phyloP scores from a whole-genome alignment of 2,888 invertebrate genomes.

The Allolobophora icterica region DNA sequence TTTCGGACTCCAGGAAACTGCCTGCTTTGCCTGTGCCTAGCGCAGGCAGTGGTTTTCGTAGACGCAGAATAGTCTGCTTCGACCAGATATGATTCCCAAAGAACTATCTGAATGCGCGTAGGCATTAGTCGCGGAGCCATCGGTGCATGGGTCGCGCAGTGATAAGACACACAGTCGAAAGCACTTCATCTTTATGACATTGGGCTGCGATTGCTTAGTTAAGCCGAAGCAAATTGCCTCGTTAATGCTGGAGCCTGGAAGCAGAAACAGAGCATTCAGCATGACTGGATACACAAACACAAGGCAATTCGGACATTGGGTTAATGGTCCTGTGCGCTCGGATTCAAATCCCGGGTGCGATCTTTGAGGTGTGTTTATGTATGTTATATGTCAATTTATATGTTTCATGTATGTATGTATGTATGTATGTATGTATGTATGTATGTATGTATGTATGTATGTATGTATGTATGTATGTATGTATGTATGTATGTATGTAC shows the following conservation, averaged over 20 bases:
- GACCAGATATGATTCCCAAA: background rate
- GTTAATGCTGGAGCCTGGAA: background rate
- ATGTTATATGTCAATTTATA: no score
- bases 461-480: no score
- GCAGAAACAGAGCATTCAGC: background rate
- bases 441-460: no score
- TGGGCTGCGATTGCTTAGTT: background rate
- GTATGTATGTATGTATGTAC: no score
- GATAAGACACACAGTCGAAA: background rate
- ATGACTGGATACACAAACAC: background rate
- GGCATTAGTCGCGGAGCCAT: background rate
- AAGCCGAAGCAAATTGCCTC: background rate
- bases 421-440: conserved; percentile 18
- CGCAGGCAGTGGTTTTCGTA: no score
- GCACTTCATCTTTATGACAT: background rate
- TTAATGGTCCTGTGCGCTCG: no score
- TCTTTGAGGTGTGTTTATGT: no score
- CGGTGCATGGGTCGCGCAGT: background rate
- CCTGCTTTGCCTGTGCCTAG: no score
- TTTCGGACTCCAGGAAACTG: no score
- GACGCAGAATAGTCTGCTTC: background rate
- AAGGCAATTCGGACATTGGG: background rate
- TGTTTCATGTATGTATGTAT: conserved; percentile 30
- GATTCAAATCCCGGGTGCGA: background rate
- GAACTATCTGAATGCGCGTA: background rate